A percentile compares a stretch with the other conserved stretches of the same genome.
phyloP scores from a whole-genome alignment of 2,113 vertebrate genomes.

The Ceyx margarethae region DNA sequence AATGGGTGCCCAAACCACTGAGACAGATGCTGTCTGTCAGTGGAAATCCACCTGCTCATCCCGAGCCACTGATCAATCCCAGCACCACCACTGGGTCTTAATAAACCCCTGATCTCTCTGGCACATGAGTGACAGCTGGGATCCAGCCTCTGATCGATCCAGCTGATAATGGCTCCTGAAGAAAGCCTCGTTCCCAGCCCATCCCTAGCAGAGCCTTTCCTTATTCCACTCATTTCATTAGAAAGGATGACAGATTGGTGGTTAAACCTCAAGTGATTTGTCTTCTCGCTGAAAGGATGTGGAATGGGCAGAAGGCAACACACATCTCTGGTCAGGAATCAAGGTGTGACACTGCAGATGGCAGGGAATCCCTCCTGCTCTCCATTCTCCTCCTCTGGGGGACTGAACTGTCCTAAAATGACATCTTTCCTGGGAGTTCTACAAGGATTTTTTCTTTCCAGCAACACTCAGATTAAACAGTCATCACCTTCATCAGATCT shows the following conservation, averaged over 20 bases:
- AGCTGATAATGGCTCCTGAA: constrained; percentile 5
- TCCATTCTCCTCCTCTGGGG: neutral
- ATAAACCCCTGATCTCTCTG: neutral
- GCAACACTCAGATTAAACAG: neutral
- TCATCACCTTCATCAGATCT: neutral
- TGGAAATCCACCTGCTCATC: neutral
- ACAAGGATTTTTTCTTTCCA: neutral
- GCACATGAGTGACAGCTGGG: constrained; percentile 13
- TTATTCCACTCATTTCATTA: constrained; percentile 50
- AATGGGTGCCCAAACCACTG: neutral
- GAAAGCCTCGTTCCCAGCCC: neutral
- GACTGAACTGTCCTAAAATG: neutral
- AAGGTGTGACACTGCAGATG: neutral
- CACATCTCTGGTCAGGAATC: neutral
- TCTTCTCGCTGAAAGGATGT: neutral
- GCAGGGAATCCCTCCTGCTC: neutral
- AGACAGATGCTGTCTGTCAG: neutral
- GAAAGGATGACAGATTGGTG: neutral
- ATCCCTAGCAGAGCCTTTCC: neutral
- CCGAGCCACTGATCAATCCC: neutral
- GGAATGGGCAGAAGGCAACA: neutral
- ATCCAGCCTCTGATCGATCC: constrained; percentile 43
- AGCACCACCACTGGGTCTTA: neutral
- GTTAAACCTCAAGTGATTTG: neutral
- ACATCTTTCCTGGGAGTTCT: neutral